These are phyloP conservation scores for Xylocopa sonorina DNA, from an alignment of 1,140 invertebrate species.

Conservation along the genomic window DNA sequence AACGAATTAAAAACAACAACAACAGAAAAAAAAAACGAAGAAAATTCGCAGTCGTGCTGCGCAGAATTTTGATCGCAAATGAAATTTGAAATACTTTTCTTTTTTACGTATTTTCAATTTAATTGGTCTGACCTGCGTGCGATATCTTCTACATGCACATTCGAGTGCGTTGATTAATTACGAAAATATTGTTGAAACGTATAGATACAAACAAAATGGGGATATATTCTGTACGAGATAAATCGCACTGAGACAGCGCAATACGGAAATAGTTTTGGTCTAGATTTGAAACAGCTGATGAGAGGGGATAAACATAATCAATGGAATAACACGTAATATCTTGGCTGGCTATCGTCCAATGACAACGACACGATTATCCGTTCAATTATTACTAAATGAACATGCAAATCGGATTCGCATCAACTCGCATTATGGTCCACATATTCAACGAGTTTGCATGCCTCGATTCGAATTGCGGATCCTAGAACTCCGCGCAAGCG, in stretches of 20 bases:
- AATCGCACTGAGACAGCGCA: neutral
- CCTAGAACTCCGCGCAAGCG: neutral
- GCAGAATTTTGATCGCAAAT: neutral
- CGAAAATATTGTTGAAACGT: too few relatives aligned
- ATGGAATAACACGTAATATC: constrained; percentile 7
- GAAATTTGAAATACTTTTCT: neutral
- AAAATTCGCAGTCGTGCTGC: too few relatives aligned
- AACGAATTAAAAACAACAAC: neutral
- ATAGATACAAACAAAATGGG: too few relatives aligned
- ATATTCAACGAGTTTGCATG: constrained; percentile 8
- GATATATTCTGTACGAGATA: too few relatives aligned
- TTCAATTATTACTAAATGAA: constrained; percentile 34
- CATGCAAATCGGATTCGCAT: constrained; percentile 39
- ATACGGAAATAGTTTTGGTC: neutral
- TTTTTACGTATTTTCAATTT: too few relatives aligned
- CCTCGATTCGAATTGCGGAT: neutral
- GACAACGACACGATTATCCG: constrained; percentile 22
- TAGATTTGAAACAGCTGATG: neutral
- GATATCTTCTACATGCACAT: too few relatives aligned
- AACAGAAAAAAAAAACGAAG: too few relatives aligned
- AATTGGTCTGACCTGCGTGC: too few relatives aligned
- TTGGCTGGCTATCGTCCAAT: neutral
- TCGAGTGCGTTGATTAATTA: too few relatives aligned
- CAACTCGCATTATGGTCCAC: neutral
- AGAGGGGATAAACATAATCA: neutral